Conservation (phyloP, 2,113 vertebrate genomes). For the Terrapene triunguis region DNA sequence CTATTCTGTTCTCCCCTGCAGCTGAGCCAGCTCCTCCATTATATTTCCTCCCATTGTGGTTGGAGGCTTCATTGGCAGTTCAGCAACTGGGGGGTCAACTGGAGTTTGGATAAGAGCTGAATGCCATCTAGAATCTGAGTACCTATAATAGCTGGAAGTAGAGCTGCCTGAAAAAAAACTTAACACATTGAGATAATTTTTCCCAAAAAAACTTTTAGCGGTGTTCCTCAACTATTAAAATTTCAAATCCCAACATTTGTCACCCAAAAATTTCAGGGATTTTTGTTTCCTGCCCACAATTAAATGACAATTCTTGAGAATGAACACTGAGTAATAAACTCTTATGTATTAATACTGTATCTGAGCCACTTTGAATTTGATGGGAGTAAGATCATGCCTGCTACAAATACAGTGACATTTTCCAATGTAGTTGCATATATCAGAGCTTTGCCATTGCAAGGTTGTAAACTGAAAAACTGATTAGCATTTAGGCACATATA, state of each 20-base stretch:
- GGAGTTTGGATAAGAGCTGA: not conserved
- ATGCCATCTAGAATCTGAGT: not conserved
- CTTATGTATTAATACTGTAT: not conserved
- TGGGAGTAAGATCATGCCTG: not conserved
- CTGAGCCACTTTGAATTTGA: not conserved
- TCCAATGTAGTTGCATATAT: not conserved
- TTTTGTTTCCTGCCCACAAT: not conserved
- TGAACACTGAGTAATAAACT: not conserved
- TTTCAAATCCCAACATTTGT: not conserved
- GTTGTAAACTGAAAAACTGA: not conserved
- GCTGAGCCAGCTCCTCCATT: not conserved
- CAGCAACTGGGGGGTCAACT: not conserved
- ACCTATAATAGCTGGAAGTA: not conserved
- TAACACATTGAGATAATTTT: not conserved
- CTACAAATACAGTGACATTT: not conserved
- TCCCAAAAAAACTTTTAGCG: not conserved
- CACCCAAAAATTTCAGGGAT: not conserved
- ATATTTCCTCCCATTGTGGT: not conserved
- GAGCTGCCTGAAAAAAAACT: not conserved
- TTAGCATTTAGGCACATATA: not conserved
- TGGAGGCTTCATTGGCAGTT: not conserved
- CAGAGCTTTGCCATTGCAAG: not conserved
- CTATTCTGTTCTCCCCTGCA: not conserved
- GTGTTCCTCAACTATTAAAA: not conserved
- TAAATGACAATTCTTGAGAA: not conserved